Base-by-base conservation (phyloP, 2,888 invertebrate genomes). In the Carterocephalus palaemon region DNA sequence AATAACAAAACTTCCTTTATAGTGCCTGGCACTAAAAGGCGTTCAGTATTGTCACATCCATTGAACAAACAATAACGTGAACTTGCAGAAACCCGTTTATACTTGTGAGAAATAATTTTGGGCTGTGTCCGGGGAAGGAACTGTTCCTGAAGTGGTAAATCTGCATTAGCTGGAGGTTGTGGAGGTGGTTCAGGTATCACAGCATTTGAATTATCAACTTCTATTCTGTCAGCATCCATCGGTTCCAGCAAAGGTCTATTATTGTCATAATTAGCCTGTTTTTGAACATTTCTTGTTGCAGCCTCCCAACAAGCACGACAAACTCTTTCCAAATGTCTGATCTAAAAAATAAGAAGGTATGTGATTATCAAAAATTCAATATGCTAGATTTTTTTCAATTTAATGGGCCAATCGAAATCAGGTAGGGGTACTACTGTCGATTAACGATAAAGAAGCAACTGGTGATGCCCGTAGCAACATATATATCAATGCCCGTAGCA, bases 1-100 rank as follows among this genome's bases (percentile, higher is more conserved):
- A 26, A 12, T 26, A 26, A 26, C 26, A 26, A 26, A 3, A 26
- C 26, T 12, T 26, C 26, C 12, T 26, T 26, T 26, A 26, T 12
- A 26, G 3, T 19, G 19, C 12, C 10, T 26, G 10, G 26, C 26
- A 26, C 26, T 26, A 12, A 12, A 12, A 12, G 10, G 10, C 26
- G 4, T 12, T 26, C 12, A 12, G 3, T 12, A 12, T 12, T 26
- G 10, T 26, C 6, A 26, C 26, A 26, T 26, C 26, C 26, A 12
- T 12, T 10, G 12, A 26, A 12, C 12, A 26, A 12, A 7, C 26
- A 26, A 2, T 12, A 7, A 26, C 26, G 10, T 26, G 26, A 26
- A 12, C 12, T 26, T 6, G 26, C 10, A 26, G 26, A 10, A 26
- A 26, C 26, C 6, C 12, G 10, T 26, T 26, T 26, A 26, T 26